phyloP scores from a whole-genome alignment of 30 jellyfish, hydroid and myxozoan species.

The Mastigias papua region DNA sequence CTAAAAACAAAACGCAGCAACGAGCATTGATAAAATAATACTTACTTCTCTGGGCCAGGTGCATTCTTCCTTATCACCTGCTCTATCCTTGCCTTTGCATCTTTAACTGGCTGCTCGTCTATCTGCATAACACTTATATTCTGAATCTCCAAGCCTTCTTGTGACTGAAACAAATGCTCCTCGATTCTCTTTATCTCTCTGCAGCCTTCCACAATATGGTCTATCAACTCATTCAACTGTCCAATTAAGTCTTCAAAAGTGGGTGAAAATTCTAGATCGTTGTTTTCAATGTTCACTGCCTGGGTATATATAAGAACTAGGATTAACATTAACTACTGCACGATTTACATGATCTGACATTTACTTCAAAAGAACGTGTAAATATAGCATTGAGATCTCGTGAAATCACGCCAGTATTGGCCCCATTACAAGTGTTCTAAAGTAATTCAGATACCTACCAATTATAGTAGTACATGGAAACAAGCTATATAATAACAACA shows the following conservation, averaged over 20 bases:
- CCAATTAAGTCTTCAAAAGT: conserved; percentile 57
- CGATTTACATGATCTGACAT: background rate
- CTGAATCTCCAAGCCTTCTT: conserved; percentile 49
- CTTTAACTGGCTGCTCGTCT: conserved; percentile 55
- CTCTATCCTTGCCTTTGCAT: conserved; percentile 33
- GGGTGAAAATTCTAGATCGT: conserved; percentile 63
- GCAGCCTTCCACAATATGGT: conserved; percentile 48
- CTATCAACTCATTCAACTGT: conserved; percentile 34
- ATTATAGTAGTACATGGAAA: too few species aligned
- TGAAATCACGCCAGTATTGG: background rate
- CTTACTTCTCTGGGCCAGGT: conserved; percentile 68
- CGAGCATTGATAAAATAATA: background rate
- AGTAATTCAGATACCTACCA: too few species aligned
- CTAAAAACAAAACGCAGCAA: background rate
- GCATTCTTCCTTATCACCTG: conserved; percentile 52
- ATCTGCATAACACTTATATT: conserved; percentile 61
- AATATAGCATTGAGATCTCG: too few species aligned
- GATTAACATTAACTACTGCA: background rate
- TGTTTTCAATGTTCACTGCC: conserved; percentile 13
- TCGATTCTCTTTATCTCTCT: conserved; percentile 48
- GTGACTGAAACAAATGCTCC: conserved; percentile 60
- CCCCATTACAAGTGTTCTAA: background rate
- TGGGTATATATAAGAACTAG: background rate
- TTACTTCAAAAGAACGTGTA: background rate
- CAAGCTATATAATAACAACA: too few species aligned